phyloP scores from a whole-genome alignment of 2,797 vertebrate species.

The Lacerta bilineata region DNA sequence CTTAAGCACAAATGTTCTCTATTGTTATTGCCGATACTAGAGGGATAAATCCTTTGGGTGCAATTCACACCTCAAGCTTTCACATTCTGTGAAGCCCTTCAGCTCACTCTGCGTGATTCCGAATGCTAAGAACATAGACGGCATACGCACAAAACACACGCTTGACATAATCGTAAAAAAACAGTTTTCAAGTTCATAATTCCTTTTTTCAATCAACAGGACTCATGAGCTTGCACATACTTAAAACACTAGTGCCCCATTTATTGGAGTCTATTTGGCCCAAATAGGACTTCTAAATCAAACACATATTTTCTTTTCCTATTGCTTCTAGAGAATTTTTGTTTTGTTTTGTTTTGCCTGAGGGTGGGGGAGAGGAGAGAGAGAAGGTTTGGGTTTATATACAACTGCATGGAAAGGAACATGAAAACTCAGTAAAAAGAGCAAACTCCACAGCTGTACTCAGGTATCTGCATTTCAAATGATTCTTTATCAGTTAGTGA shows the following conservation, averaged over 20 bases:
- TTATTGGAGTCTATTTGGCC: constrained; percentile 14
- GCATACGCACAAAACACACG: neutral
- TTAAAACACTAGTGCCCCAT: neutral
- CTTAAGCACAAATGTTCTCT: constrained; percentile 53
- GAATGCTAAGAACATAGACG: neutral
- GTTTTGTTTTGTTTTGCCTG: too few relatives aligned
- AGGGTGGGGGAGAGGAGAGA: neutral
- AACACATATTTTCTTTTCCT: neutral
- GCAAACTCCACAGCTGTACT: neutral
- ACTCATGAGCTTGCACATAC: constrained; percentile 32
- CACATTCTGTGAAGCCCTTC: constrained; percentile 43
- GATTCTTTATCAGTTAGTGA: neutral
- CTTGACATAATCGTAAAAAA: constrained; percentile 8
- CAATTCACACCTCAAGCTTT: constrained; percentile 51
- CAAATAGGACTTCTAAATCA: neutral
- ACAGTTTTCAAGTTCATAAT: neutral
- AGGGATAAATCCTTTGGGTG: constrained; percentile 48
- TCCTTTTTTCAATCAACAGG: neutral
- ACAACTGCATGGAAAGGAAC: neutral
- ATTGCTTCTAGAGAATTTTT: neutral
- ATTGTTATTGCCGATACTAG: constrained; percentile 44
- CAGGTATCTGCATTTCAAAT: neutral
- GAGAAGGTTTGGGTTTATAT: neutral
- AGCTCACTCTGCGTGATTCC: constrained; percentile 31
- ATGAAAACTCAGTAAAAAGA: neutral